Evolutionary conservation across 2,113 vertebrate species (phyloP).

Genomic region (Nipponia nippon): DNA sequence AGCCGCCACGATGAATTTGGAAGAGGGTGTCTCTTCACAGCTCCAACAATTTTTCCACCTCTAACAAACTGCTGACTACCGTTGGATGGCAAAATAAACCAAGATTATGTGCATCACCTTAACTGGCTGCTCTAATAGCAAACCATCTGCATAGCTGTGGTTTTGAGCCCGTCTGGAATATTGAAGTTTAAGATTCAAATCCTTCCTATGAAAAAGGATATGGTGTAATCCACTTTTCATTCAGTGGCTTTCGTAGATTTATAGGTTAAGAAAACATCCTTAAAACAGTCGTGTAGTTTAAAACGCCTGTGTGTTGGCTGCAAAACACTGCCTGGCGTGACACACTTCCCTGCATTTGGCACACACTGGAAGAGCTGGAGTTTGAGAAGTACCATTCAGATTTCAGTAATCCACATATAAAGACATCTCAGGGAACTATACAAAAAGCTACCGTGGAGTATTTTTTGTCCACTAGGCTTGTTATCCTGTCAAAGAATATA

Average conservation of each 20-base stretch:
- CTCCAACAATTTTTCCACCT: background rate
- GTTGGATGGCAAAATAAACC: background rate
- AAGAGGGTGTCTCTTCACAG: background rate
- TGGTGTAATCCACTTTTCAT: background rate
- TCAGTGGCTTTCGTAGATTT: background rate
- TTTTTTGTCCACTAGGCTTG: slow-evolving; percentile 13
- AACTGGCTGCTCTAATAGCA: background rate
- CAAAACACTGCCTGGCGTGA: background rate
- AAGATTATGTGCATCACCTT: background rate
- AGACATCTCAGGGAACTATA: background rate
- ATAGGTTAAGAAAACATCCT: background rate
- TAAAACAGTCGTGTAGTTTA: background rate
- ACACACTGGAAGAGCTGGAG: background rate
- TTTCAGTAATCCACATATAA: background rate
- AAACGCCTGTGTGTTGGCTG: background rate
- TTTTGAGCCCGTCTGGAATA: background rate
- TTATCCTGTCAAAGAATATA: slow-evolving; percentile 9
- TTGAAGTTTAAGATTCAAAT: background rate
- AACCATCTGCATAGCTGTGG: background rate
- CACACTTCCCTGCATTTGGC: background rate
- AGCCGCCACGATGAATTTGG: background rate
- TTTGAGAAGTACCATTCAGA: background rate
- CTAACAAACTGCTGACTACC: background rate
- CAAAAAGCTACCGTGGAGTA: background rate
- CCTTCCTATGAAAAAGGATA: background rate